A percentile compares a stretch with the other conserved stretches of the same genome.
Evolutionary conservation across 2,113 vertebrate species (phyloP).

Genomic region (Acrocephalus kingi): DNA sequence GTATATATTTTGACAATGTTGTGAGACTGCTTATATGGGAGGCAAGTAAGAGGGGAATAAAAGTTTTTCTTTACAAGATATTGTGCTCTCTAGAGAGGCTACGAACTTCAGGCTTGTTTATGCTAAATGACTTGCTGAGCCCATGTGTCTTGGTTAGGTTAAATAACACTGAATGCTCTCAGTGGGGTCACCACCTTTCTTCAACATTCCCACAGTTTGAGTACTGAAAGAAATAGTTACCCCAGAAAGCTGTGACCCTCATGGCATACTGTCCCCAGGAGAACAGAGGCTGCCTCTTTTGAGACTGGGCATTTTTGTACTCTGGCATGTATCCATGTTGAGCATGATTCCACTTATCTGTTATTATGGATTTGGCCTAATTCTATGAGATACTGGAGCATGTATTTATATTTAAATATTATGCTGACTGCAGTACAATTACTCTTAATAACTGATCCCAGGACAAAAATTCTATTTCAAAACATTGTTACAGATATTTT

Average conservation of each 20-base stretch:
- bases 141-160: not conserved
- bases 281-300: not conserved
- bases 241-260: not conserved
- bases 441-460: not conserved
- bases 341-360: not conserved
- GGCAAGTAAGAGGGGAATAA: not conserved
- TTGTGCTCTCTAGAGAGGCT: not conserved
- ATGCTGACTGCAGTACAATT: not conserved
- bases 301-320: not conserved
- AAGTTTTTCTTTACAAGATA: not conserved
- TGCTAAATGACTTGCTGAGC: not conserved
- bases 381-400: not conserved
- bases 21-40: not conserved
- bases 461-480: not conserved
- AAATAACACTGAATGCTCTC: not conserved
- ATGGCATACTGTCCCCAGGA: not conserved
- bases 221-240: not conserved
- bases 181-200: not conserved
- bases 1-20: not conserved
- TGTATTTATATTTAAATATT: not conserved
- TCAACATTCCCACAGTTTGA: not conserved
- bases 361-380: not conserved
- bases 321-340: not conserved
- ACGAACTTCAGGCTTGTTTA: not conserved
- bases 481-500: not conserved